Evolutionary conservation across 2,888 invertebrate genomes (phyloP).

Genomic region (Trypoxylon attenuatum): DNA sequence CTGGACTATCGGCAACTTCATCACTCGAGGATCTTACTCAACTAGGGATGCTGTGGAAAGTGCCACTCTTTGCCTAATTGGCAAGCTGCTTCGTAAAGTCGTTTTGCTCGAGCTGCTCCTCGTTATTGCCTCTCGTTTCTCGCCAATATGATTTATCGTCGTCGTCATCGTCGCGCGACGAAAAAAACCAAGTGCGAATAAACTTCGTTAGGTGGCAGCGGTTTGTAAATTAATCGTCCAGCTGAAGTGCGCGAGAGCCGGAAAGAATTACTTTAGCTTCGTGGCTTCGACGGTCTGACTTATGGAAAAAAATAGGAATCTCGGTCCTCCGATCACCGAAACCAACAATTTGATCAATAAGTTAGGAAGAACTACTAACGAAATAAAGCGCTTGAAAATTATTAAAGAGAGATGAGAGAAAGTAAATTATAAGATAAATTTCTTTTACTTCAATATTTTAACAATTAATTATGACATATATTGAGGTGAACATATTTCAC

Average conservation of each 20-base stretch:
- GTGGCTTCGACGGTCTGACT: too few species aligned
- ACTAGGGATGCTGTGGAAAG: constrained; percentile 11
- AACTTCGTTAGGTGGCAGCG: constrained; percentile 31
- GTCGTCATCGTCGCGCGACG: constrained; percentile 6
- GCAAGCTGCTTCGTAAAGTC: constrained; percentile 36
- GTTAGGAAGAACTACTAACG: too few species aligned
- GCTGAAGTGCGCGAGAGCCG: constrained; percentile 21
- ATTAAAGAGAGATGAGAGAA: too few species aligned
- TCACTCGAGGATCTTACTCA: neutral
- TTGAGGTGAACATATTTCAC: too few species aligned
- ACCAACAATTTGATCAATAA: too few species aligned
- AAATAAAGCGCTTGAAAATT: too few species aligned
- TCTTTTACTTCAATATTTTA: too few species aligned
- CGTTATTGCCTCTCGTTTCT: constrained; percentile 40
- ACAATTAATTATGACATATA: too few species aligned
- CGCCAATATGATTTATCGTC: constrained; percentile 53
- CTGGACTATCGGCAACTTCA: neutral
- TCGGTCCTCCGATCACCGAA: too few species aligned
- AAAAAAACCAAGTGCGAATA: constrained; percentile 3
- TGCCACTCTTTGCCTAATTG: constrained; percentile 51
- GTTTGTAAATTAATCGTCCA: constrained; percentile 31
- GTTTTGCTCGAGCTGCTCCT: constrained; percentile 28
- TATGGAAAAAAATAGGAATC: too few species aligned
- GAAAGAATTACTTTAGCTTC: too few species aligned
- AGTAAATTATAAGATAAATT: too few species aligned